Evolutionary conservation across 2,113 vertebrate genomes (phyloP).

Genomic region (Propithecus coquereli): DNA sequence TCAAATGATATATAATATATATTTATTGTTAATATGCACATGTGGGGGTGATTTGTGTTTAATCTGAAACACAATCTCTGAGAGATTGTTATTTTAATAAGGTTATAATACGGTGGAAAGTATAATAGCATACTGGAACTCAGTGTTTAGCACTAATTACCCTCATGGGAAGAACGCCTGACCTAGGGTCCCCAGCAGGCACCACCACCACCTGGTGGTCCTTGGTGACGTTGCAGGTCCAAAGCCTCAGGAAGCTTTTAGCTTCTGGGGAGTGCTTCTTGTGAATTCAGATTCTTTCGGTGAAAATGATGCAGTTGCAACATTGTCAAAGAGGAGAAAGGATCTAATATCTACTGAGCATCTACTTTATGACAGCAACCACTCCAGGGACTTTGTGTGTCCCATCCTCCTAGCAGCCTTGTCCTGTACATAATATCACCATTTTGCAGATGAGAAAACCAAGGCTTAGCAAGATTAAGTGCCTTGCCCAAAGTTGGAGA

Average conservation of each 20-base stretch:
- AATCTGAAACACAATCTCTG: no score
- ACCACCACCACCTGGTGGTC: constrained; percentile 52
- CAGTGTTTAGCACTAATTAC: background rate
- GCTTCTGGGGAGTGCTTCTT: background rate
- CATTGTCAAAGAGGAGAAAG: background rate
- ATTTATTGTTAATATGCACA: background rate
- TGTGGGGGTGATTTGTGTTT: background rate
- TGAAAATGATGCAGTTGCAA: background rate
- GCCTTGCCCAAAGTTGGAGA: background rate
- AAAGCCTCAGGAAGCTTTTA: background rate
- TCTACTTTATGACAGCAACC: background rate
- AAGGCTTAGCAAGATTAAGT: background rate
- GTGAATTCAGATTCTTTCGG: background rate
- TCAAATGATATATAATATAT: background rate
- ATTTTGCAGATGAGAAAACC: background rate
- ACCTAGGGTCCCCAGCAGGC: background rate
- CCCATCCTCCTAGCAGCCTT: background rate
- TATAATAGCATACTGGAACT: background rate
- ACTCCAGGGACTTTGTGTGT: background rate
- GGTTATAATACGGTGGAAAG: background rate
- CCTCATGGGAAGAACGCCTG: background rate
- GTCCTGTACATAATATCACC: no score
- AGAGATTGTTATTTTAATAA: background rate
- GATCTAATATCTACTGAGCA: background rate
- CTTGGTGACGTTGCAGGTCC: background rate